Base-by-base conservation (phyloP, 2,888 invertebrate species). In the Seira musarum region DNA sequence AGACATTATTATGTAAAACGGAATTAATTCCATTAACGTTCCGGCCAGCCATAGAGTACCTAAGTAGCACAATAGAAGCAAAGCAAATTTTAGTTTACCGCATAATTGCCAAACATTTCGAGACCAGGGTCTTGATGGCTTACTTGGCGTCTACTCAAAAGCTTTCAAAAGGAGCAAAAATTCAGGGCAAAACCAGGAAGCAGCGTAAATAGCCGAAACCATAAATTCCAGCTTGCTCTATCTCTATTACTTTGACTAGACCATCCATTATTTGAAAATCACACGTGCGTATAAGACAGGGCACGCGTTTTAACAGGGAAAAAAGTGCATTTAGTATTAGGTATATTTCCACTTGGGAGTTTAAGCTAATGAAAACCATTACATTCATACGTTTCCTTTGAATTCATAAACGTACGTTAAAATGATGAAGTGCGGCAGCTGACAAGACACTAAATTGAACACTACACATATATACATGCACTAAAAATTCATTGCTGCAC, bases 401-500 rank as follows among this genome's bases (percentile, higher is more conserved):
- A 49, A 49, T n/a, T 49, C 60, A 60, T n/a, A 60, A n/a, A 49
- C 17, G 60, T n/a, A 60, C 19, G 22, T 15, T 21, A 21, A 60
- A 22, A 60, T 60, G 60, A 60, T 22, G 60, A 21, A 60, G 15
- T 60, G 60, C 60, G n/a, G 60, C 60, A 60, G 60, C 60, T 60
- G 60, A 60, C 60, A 60, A 8, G 60, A 60, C 60, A 60, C 22
- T 13, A n/a, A 49, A 49, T 49, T n/a, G 17, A 49, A 49, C 13
- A n/a, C 49, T 49, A n/a, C 49, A 13, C 3, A 49, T 49, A 49
- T n/a, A 15, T n/a, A n/a, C 17, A n/a, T 49, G 49, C 95, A 89
- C 87, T 93, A 93, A 93, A 86, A 24, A 25, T 64, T 6, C 64
- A 64, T 64, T 49, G n/a, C n/a, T n/a, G 2, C 3, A n/a, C 49